phyloP scores from a whole-genome alignment of 2,888 invertebrate species.

The Ochropleura leucogaster region DNA sequence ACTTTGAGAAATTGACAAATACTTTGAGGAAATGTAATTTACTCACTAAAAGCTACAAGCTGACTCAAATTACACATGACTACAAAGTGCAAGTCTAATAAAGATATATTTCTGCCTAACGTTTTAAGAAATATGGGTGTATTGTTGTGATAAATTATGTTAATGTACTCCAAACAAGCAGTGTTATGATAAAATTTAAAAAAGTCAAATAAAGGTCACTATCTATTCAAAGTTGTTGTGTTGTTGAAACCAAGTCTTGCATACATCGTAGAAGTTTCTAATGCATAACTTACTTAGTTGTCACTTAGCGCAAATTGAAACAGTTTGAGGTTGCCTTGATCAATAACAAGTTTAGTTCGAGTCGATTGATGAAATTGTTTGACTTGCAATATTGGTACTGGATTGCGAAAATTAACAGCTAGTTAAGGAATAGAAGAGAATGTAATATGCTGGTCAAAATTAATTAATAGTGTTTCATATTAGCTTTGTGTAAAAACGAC shows the following conservation, averaged over 20 bases:
- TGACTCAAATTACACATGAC: background rate
- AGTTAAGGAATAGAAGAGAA: background rate
- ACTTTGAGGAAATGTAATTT: background rate
- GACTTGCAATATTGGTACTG: constrained; percentile 7
- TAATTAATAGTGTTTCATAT: background rate
- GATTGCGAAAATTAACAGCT: background rate
- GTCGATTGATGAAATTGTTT: constrained; percentile 11
- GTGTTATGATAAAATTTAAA: background rate
- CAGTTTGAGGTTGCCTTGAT: constrained; percentile 31
- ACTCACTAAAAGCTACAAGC: background rate
- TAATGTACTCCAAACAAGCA: background rate
- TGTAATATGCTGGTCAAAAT: background rate
- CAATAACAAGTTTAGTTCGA: constrained; percentile 14
- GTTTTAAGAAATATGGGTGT: background rate
- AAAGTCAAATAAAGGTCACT: constrained; percentile 5
- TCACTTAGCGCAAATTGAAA: constrained; percentile 29
- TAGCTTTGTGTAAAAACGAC: background rate
- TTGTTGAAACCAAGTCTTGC: background rate
- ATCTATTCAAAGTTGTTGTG: background rate
- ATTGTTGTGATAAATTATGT: background rate
- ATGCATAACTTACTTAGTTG: constrained; percentile 12
- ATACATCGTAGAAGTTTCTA: constrained; percentile 13
- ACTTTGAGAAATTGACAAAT: background rate
- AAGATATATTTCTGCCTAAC: background rate
- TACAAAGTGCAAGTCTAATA: background rate